Evolutionary conservation across 2,113 vertebrate genomes (phyloP).

Genomic region (Tetrax tetrax): DNA sequence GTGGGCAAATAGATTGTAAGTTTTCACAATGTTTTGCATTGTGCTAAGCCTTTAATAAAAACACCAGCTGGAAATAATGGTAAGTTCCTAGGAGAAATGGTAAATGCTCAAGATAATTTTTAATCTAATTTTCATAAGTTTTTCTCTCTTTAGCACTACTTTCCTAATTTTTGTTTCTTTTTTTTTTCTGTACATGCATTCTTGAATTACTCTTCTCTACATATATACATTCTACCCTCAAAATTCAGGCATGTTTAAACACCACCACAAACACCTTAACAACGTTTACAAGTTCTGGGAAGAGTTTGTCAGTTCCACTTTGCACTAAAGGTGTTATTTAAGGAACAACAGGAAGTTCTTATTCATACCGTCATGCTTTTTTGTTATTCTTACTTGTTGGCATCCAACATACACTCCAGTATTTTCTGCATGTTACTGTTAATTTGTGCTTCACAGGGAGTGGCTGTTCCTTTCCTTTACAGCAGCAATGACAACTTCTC

Average conservation of each 20-base stretch:
- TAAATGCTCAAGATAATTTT: not conserved
- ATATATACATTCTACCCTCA: not conserved
- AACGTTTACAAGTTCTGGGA: not conserved
- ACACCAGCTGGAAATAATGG: not conserved
- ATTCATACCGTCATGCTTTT: not conserved
- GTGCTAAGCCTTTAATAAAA: not conserved
- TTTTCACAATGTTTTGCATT: not conserved
- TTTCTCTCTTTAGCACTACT: not conserved
- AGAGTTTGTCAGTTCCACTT: not conserved
- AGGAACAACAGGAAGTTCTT: not conserved
- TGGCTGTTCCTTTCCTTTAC: not conserved
- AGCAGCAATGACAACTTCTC: not conserved
- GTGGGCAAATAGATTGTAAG: not conserved
- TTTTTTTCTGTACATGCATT: not conserved
- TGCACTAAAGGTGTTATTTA: not conserved
- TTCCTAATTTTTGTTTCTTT: not conserved
- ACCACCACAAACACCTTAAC: not conserved
- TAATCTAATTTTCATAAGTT: not conserved
- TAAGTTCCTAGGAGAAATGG: not conserved
- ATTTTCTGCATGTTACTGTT: not conserved
- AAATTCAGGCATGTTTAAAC: not conserved
- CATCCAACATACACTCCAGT: not conserved
- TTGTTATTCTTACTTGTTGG: not conserved
- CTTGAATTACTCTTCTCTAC: not conserved
- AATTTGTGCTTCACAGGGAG: slow-evolving; percentile 8